These are phyloP conservation scores for Leucoma salicis DNA, from an alignment of 2,888 invertebrate species.

Conservation along the genomic window DNA sequence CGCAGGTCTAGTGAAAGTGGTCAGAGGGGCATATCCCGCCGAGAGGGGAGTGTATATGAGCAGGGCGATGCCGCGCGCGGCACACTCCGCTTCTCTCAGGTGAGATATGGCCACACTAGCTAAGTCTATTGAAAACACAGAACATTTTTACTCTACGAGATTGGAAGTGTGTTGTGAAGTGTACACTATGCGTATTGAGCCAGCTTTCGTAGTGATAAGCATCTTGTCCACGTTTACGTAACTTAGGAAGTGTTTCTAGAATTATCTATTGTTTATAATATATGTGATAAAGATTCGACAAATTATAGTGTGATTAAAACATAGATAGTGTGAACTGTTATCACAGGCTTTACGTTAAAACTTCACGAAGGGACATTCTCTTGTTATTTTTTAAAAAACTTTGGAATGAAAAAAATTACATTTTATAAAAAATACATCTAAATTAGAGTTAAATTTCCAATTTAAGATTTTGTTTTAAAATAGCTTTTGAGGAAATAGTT, in stretches of 20 bases:
- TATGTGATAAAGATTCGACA: neutral
- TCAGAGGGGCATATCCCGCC: conserved; percentile 35
- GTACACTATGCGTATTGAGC: conserved; percentile 34
- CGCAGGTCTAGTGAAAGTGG: conserved; percentile 62
- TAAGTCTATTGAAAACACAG: conserved; percentile 27
- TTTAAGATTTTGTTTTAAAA: too few relatives aligned
- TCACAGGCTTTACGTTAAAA: too few relatives aligned
- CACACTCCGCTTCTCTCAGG: conserved; percentile 66
- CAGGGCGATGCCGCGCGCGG: conserved; percentile 59
- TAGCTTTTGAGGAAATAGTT: too few relatives aligned
- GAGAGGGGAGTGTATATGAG: conserved; percentile 61
- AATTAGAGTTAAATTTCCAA: too few relatives aligned
- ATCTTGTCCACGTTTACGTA: conserved; percentile 37
- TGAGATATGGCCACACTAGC: conserved; percentile 46
- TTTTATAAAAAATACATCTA: too few relatives aligned
- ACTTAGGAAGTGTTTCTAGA: conserved; percentile 30
- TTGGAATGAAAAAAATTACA: too few relatives aligned
- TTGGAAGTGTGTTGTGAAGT: conserved; percentile 44
- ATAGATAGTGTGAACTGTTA: too few relatives aligned
- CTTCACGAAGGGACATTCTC: too few relatives aligned
- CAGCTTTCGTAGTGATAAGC: conserved; percentile 32
- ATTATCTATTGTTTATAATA: conserved; percentile 7
- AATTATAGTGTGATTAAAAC: too few relatives aligned
- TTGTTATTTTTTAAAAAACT: too few relatives aligned
- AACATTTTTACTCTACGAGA: too few relatives aligned